phyloP scores from a whole-genome alignment of 2,113 vertebrate genomes.

The Entosphenus tridentatus region DNA sequence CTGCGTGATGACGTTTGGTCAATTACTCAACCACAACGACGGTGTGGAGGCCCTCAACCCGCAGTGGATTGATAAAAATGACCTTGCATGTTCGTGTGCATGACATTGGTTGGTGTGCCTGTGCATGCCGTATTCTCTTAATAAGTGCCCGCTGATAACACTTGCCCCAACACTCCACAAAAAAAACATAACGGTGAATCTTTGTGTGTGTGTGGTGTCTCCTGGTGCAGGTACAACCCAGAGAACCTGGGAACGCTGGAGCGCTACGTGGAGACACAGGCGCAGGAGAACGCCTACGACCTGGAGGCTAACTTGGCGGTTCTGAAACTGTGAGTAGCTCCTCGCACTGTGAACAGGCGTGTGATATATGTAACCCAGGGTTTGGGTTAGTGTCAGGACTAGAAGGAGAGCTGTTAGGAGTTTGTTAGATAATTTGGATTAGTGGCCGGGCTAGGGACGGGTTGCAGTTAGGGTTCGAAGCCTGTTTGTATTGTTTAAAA shows the following conservation, averaged over 20 bases:
- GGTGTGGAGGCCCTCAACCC: not conserved
- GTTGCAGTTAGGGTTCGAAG: too few relatives aligned
- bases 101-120: not conserved
- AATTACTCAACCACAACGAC: too few relatives aligned
- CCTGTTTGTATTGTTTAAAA: too few relatives aligned
- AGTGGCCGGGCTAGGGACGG: too few relatives aligned
- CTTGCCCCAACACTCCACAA: not conserved
- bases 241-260: slow-evolving; percentile 59
- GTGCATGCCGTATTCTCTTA: not conserved
- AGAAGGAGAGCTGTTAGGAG: too few relatives aligned
- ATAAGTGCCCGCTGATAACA: not conserved
- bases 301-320: slow-evolving; percentile 70
- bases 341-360: too few relatives aligned
- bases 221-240: slow-evolving; percentile 43
- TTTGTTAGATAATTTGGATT: too few relatives aligned
- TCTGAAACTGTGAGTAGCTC: slow-evolving; percentile 47
- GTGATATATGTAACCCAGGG: too few relatives aligned
- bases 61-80: not conserved
- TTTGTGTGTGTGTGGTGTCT: not conserved
- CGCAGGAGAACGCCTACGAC: slow-evolving; percentile 59
- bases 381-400: too few relatives aligned
- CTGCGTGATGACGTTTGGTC: too few relatives aligned
- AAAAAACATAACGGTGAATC: not conserved
- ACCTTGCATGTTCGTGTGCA: not conserved
- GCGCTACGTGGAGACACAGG: slow-evolving; percentile 65